Evolutionary conservation across 2,797 vertebrate species (phyloP), one percentile per base, ranked within the genome.

Genomic region (Scolopax bukidnonensis): DNA sequence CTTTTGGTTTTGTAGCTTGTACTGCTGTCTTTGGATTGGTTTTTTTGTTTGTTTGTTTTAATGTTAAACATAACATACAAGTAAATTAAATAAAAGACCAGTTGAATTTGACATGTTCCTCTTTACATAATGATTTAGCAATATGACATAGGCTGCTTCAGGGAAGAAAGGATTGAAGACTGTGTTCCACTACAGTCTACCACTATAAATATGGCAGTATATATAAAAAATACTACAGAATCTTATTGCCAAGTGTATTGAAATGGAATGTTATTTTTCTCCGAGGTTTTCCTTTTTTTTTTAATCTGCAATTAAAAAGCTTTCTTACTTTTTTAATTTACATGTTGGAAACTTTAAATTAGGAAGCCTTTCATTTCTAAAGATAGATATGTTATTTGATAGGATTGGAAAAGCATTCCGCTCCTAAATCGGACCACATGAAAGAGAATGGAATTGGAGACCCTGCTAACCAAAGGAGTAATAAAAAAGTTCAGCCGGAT

Each of bases 371-470:
- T 83, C 2, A 25, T 81, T 94, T 91, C 81, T 91, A 75, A 95
- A 81, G n/a, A 54, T 50, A 68, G 23, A 50, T 93, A 23, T 94
- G 48, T 94, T 69, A 36, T 82, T 97, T 97, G 57, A 38, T 83
- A 98, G 97, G 96, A 47, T 97, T 95, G 97, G 97, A 97, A 93
- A 98, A 97, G 18, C 71, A 91, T 75, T 51, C 86, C 53, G 61
- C 84, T 95, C 82, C 64, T 60, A 98, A 98, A 90, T 80, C 98
- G 94, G 99, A 99, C 48, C 98, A 98, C 14, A 90, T 97, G 59
- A 98, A 95, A 96, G 99, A 99, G 94, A 99, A 99, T 48, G 98
- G 98, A 93, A 97, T 97, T 33, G 96, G 96, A 76, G 97, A 98
- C 53, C 92, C 97, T 56, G n/a, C 86, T 48, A 98, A 97, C 95